Conservation (phyloP, 1,140 invertebrate genomes). For the Euschistus heros region DNA sequence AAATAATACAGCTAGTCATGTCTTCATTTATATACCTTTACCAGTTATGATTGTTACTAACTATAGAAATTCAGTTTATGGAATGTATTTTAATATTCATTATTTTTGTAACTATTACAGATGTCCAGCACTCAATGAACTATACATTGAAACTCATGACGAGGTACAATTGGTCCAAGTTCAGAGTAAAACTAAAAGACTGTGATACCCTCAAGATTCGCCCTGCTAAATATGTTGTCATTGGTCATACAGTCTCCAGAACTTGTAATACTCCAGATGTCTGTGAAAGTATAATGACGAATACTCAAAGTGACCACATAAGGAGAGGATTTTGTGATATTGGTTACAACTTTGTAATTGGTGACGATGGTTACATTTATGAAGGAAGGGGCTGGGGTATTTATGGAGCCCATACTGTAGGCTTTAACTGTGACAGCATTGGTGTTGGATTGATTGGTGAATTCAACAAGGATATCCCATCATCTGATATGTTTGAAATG, state of each 20-base stretch:
- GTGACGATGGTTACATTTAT: slow-evolving; percentile 63
- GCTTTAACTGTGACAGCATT: slow-evolving; percentile 57
- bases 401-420: slow-evolving; percentile 57
- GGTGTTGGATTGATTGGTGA: slow-evolving; percentile 59
- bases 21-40: no score
- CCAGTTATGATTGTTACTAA: no score
- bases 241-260: slow-evolving; percentile 7
- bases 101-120: no score
- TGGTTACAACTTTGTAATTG: slow-evolving; percentile 64
- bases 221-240: slow-evolving; percentile 29
- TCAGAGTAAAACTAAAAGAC: no score
- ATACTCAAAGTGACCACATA: slow-evolving; percentile 40
- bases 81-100: no score
- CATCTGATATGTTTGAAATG: no score
- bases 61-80: no score
- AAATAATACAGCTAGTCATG: no score
- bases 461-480: background rate
- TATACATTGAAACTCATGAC: no score
- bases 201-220: slow-evolving; percentile 44
- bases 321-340: slow-evolving; percentile 54
- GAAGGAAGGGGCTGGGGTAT: slow-evolving; percentile 51
- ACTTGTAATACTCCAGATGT: slow-evolving; percentile 33
- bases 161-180: no score
- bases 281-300: slow-evolving; percentile 37
- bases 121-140: no score